These are phyloP conservation scores for Halocaridina rubra DNA, from an alignment of 2,888 invertebrate genomes.

Conservation along the genomic window DNA sequence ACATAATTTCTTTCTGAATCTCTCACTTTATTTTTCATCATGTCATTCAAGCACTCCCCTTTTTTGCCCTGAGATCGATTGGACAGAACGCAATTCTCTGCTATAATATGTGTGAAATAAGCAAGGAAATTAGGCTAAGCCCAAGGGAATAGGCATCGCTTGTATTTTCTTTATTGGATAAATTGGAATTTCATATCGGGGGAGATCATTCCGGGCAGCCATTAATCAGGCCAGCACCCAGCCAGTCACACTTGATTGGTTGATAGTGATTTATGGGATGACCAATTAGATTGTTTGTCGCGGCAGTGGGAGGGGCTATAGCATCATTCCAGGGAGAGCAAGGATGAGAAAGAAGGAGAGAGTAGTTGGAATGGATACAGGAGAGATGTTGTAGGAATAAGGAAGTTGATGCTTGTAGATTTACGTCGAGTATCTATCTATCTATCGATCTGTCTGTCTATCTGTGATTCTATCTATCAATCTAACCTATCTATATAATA, in stretches of 20 bases:
- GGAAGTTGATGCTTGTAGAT: neutral
- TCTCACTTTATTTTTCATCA: too few relatives aligned
- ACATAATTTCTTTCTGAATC: too few relatives aligned
- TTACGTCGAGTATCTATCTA: neutral
- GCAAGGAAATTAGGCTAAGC: constrained; percentile 10
- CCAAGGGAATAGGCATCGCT: neutral
- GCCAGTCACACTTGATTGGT: constrained; percentile 58
- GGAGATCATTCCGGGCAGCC: constrained; percentile 56
- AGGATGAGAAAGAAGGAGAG: constrained; percentile 34
- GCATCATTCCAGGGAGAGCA: neutral
- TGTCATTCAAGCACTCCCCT: too few relatives aligned
- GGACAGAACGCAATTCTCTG: too few relatives aligned
- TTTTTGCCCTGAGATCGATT: too few relatives aligned
- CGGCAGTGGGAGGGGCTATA: constrained; percentile 51
- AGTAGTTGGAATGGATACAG: neutral
- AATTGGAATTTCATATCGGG: constrained; percentile 57
- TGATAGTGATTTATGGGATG: constrained; percentile 55
- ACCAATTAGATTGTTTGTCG: constrained; percentile 60
- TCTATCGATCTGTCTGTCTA: neutral
- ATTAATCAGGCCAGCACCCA: constrained; percentile 48
- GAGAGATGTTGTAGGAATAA: neutral
- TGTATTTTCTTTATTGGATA: constrained; percentile 55
- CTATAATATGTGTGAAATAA: neutral
- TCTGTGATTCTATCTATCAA: too few relatives aligned
- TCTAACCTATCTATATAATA: too few relatives aligned